Evolutionary conservation across 2,888 invertebrate species (phyloP).

Genomic region (Dioctria rufipes): DNA sequence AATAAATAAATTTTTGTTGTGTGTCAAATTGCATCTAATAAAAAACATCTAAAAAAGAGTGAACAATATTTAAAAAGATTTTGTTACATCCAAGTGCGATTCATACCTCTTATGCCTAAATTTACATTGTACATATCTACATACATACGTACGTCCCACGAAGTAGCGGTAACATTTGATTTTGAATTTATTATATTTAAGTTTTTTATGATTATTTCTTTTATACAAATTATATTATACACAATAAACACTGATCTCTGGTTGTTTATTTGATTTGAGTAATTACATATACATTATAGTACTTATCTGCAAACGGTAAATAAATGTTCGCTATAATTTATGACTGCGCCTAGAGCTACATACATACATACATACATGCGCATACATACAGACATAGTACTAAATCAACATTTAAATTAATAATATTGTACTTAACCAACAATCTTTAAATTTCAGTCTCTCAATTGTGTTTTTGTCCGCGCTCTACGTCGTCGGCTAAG

Average conservation of each 20-base stretch:
- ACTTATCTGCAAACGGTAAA: not conserved
- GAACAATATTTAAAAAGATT: constrained; percentile 28
- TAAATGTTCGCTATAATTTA: not conserved
- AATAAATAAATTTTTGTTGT: constrained; percentile 20
- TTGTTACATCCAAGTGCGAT: constrained; percentile 45
- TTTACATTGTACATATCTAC: not conserved
- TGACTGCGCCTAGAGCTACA: not conserved
- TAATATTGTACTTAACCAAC: constrained; percentile 50
- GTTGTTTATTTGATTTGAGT: no score
- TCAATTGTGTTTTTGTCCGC: constrained; percentile 45
- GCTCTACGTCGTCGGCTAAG: constrained; percentile 24
- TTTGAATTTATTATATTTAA: not conserved
- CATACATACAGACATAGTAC: constrained; percentile 22
- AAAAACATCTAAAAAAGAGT: constrained; percentile 43
- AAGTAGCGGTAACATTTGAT: constrained; percentile 24
- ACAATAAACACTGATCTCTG: not conserved
- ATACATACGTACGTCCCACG: constrained; percentile 22
- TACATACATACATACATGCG: not conserved
- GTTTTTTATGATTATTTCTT: constrained; percentile 1
- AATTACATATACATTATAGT: not conserved
- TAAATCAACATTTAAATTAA: constrained; percentile 37
- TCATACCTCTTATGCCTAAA: constrained; percentile 18
- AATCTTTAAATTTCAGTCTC: constrained; percentile 47
- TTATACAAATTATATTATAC: constrained; percentile 40
- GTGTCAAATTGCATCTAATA: constrained; percentile 43